These are phyloP conservation scores for Cerastis leucographa DNA, from an alignment of 2,888 invertebrate species.

Conservation along the genomic window DNA sequence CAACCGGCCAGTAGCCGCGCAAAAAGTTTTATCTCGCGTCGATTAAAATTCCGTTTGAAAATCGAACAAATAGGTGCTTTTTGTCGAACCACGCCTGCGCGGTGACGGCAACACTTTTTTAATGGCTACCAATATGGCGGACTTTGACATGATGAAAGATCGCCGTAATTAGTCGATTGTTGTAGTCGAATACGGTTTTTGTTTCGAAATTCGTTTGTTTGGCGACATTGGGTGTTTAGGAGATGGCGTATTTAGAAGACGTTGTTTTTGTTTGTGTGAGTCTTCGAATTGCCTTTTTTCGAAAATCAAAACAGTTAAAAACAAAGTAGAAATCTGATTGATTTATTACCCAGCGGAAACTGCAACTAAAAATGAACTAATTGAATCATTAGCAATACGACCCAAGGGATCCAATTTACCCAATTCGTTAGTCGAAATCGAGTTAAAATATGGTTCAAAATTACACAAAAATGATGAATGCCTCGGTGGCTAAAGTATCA, in stretches of 20 bases:
- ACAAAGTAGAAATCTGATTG: constrained; percentile 1
- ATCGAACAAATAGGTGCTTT: constrained; percentile 85
- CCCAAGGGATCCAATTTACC: constrained; percentile 36
- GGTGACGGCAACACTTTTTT: constrained; percentile 74
- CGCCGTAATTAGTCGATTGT: constrained; percentile 66
- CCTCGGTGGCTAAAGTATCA: constrained; percentile 70
- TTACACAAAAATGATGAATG: constrained; percentile 70
- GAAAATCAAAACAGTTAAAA: not conserved
- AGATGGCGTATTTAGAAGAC: constrained; percentile 26
- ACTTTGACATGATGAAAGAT: constrained; percentile 64
- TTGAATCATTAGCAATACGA: constrained; percentile 62
- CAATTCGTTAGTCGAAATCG: constrained; percentile 48
- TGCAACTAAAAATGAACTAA: constrained; percentile 48
- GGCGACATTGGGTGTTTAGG: constrained; percentile 46
- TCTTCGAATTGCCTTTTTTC: not conserved
- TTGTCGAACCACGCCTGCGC: constrained; percentile 81
- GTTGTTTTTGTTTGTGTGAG: constrained; percentile 7
- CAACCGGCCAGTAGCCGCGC: constrained; percentile 68
- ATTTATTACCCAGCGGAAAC: constrained; percentile 42
- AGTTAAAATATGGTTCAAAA: constrained; percentile 60
- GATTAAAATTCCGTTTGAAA: constrained; percentile 77
- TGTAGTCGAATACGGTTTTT: constrained; percentile 59
- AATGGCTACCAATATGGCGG: constrained; percentile 75
- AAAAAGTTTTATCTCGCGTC: constrained; percentile 80
- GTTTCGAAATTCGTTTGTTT: constrained; percentile 42